Evolutionary conservation across 2,888 invertebrate genomes (phyloP), one percentile per base, ranked within the genome.

Genomic region (Acronicta alni): DNA sequence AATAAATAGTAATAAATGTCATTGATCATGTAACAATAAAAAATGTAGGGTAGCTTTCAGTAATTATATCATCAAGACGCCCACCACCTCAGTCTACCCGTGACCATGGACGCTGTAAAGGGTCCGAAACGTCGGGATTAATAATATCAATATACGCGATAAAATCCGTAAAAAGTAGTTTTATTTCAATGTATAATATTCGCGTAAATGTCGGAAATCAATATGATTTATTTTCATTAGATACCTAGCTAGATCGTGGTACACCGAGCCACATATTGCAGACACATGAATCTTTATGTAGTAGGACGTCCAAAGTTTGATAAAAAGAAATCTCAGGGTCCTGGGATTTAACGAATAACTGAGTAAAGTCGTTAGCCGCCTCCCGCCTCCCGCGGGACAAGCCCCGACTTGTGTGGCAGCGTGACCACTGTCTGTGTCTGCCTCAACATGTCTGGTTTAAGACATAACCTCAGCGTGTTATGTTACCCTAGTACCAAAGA

Each of bases 271-370:
- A 39, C 32, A 43, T 14, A 45, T 55, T 42, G 30, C 69, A 68
- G 73, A 72, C 65, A 76, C 55, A 47, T 55, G 61, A 70, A 77
- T 75, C 63, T 70, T 70, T 57, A 35, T n/a, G 35, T 35, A 57
- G 41, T 42, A 55, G 47, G 47, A 38, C 51, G 35, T 42, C 52
- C 10, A 17, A 76, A 65, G 62, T 72, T 68, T 57, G 45, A 52
- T 51, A 58, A 63, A 74, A 72, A 66, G 62, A 45, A 44, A 23
- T 44, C 43, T 42, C 37, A 43, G 43, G 38, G 67, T 20, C 65
- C 57, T 41, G 56, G 58, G 70, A 46, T 45, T 46, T 44, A 54
- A 41, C 44, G 60, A 57, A 57, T 64, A 61, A 64, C 52, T 55
- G 41, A 42, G 53, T 53, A 51, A 75, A 64, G 60, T 64, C 64